These are phyloP conservation scores for Drosophila acutilabella DNA, from an alignment of 2,888 invertebrate genomes.

Conservation along the genomic window DNA sequence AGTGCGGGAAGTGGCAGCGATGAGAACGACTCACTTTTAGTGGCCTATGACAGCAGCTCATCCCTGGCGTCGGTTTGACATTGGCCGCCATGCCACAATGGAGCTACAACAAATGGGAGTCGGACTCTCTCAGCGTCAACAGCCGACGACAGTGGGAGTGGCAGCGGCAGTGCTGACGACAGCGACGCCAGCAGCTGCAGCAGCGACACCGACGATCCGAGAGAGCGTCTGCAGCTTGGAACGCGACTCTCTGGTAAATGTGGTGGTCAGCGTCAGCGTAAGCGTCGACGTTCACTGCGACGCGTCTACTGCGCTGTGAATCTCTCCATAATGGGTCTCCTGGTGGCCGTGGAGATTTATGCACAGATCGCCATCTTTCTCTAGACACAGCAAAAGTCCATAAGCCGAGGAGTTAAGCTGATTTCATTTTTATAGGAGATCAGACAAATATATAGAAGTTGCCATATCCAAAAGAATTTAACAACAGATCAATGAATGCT, in stretches of 20 bases:
- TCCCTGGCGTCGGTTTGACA: slow-evolving; percentile 85
- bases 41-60: slow-evolving; percentile 84
- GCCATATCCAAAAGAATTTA: background rate
- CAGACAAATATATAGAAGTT: too few species aligned
- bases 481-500: background rate
- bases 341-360: slow-evolving; percentile 84
- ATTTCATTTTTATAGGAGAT: background rate
- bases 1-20: slow-evolving; percentile 85
- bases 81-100: slow-evolving; percentile 81
- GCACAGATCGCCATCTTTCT: slow-evolving; percentile 84
- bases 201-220: slow-evolving; percentile 36
- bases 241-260: slow-evolving; percentile 71
- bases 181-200: slow-evolving; percentile 19
- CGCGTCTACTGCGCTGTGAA: slow-evolving; percentile 84
- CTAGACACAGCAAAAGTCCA: slow-evolving; percentile 50
- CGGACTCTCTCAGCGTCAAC: slow-evolving; percentile 20
- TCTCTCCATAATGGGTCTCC: slow-evolving; percentile 81
- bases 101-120: slow-evolving; percentile 74
- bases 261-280: slow-evolving; percentile 76
- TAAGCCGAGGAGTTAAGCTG: background rate
- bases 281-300: slow-evolving; percentile 83
- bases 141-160: slow-evolving; percentile 21
- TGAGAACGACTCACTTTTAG: slow-evolving; percentile 85
- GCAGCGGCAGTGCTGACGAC: slow-evolving; percentile 26
- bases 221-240: slow-evolving; percentile 56